A percentile compares a stretch with the other conserved stretches of the same genome.
These are phyloP conservation scores for Pristiophorus japonicus DNA, from an alignment of 2,113 vertebrate species.

Conservation along the genomic window DNA sequence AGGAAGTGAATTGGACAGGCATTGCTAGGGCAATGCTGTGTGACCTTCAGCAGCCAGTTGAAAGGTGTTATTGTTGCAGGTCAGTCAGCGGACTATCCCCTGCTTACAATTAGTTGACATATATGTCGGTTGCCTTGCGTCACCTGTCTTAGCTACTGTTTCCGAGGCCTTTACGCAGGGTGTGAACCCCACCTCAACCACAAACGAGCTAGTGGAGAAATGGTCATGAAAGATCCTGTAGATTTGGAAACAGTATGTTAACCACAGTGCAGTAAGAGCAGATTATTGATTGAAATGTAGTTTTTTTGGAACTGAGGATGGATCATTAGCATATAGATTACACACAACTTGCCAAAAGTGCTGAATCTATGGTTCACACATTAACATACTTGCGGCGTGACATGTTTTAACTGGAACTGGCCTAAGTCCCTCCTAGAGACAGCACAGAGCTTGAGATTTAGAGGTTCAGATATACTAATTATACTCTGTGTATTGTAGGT, in stretches of 20 bases:
- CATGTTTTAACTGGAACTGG: not conserved
- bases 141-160: not conserved
- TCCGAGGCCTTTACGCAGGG: not conserved
- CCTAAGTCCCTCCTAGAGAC: not conserved
- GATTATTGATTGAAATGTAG: not conserved
- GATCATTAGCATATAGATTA: not conserved
- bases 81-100: not conserved
- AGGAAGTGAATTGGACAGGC: not conserved
- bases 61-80: not conserved
- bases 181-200: not conserved
- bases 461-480: too few relatives aligned
- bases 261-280: not conserved
- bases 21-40: not conserved
- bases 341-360: not conserved
- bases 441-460: not conserved
- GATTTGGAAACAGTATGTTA: not conserved
- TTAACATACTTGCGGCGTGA: not conserved
- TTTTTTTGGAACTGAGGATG: not conserved
- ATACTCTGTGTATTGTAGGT: not conserved
- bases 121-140: not conserved
- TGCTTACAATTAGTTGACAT: not conserved
- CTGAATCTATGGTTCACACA: not conserved
- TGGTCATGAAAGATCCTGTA: not conserved
- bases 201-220: not conserved
- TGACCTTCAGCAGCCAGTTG: not conserved